Base-by-base conservation (phyloP, 2,113 vertebrate species). In the Dinomys branickii region DNA sequence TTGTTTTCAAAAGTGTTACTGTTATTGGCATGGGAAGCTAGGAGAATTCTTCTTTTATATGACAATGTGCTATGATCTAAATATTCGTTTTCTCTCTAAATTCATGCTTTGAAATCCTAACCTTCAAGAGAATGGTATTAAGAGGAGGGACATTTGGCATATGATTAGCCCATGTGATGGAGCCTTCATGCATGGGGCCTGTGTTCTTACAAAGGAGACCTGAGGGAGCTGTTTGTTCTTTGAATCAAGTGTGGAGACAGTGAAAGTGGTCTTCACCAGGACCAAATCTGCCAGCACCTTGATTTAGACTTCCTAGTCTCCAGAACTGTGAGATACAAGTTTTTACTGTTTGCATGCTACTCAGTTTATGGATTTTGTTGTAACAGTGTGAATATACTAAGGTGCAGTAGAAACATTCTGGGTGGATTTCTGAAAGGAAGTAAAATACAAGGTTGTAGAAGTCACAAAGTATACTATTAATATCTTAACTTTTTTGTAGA, bases 371-470 rank as follows among this genome's bases (percentile, higher is more conserved):
- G 14, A 38, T 58, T 78, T 41, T 47, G 2, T 41, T 85, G 7
- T 38, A 65, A 5, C 8, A 61, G 5, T 59, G 12, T n/a, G 38
- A 83, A 35, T 38, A 75, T 35, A 56, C 41, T 47, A n/a, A 73
- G 63, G 26, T 20, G 47, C 5, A n/a, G 12, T 5, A 47, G 17
- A 84, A 83, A 78, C 3, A 54, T 73, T 97, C 93, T 67, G 0
- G 58, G 14, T 85, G 14, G 33, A 75, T 82, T 93, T 94, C 47
- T 69, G 28, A n/a, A 91, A 96, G 38, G 33, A 88, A 85, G 81
- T 54, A 58, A 41, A 54, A 85, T 16, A 81, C 26, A 59, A 69
- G 8, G 35, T 50, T 56, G 26, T 33, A 83, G 41, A 94, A 71
- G 67, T 73, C 24, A 75, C 50, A 33, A 63, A 9, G 12, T 61